Base-by-base conservation (phyloP, 2,113 vertebrate species). In the Lota lota region DNA sequence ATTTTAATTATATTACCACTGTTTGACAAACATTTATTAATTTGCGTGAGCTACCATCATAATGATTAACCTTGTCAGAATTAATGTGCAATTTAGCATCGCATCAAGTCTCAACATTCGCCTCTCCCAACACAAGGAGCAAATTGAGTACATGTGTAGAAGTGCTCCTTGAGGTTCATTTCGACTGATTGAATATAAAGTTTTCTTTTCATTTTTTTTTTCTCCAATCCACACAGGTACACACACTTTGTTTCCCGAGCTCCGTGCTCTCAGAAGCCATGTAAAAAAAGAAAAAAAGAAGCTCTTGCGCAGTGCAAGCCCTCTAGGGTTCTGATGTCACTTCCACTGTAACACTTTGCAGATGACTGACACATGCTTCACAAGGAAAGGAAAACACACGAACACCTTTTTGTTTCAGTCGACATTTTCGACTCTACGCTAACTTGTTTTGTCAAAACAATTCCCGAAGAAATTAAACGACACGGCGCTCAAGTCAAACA, bases 361-460 rank as follows among this genome's bases (percentile, higher is more conserved):
- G 89, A 88, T 90, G 90, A 92, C 87, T 92, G 88, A 93, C 89
- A 89, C 77, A 63, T 86, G 85, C 89, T 88, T 88, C 84, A 88
- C 86, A 88, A 79, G 87, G 87, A 83, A 58, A 51, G 19, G 67
- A 62, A 77, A 63, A 76, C 80, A 78, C 82, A 85, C 79, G 80
- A 75, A 67, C 73, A 33, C 74, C 80, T 85, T 87, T 89, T 89
- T 80, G 85, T 86, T 86, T 90, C 63, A 84, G 83, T 83, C 83
- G 77, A 86, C 87, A 86, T 87, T 83, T 87, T 83, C 75, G 83
- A 88, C 87, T 89, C 88, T 81, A 89, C 88, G 81, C 87, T 92
- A 93, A 92, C 88, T 88, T 90, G 91, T 91, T 93, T 92, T 91
- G 91, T 92, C 90, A 93, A 90, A 92, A 92, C 89, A 92, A 91